Conservation (phyloP, 2,113 vertebrate genomes). For the Gallinago media region DNA sequence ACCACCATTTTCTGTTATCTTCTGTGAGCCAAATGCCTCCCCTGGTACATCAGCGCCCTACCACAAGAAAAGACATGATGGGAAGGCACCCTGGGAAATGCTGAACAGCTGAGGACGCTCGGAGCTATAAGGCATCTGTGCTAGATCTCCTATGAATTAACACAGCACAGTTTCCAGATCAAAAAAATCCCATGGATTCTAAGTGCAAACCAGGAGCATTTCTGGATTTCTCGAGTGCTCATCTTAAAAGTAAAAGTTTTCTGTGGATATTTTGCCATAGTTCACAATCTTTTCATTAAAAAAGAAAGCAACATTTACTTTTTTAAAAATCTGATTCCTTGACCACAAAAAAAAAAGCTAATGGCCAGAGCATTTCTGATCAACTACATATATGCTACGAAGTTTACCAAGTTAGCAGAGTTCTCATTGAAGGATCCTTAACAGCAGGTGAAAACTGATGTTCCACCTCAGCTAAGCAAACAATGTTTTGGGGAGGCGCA, state of each 20-base stretch:
- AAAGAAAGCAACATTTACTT: neutral
- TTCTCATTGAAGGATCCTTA: neutral
- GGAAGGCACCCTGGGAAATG: neutral
- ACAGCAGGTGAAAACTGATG: neutral
- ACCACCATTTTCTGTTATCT: neutral
- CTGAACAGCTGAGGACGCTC: neutral
- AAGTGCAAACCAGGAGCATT: neutral
- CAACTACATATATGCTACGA: neutral
- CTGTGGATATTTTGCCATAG: neutral
- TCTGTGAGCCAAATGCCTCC: neutral
- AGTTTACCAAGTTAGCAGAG: neutral
- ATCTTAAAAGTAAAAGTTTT: neutral
- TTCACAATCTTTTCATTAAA: neutral
- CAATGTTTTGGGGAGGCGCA: neutral
- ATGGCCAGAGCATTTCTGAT: neutral
- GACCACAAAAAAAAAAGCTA: too few species aligned
- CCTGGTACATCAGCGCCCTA: neutral
- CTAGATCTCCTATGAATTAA: neutral
- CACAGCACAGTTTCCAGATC: neutral
- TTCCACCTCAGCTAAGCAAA: neutral
- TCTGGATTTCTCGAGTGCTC: neutral
- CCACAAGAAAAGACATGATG: neutral
- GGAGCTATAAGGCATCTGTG: neutral
- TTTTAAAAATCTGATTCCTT: neutral
- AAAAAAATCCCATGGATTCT: too few species aligned